Base-by-base conservation (phyloP, 2,113 vertebrate species). In the Cheilinus undulatus region DNA sequence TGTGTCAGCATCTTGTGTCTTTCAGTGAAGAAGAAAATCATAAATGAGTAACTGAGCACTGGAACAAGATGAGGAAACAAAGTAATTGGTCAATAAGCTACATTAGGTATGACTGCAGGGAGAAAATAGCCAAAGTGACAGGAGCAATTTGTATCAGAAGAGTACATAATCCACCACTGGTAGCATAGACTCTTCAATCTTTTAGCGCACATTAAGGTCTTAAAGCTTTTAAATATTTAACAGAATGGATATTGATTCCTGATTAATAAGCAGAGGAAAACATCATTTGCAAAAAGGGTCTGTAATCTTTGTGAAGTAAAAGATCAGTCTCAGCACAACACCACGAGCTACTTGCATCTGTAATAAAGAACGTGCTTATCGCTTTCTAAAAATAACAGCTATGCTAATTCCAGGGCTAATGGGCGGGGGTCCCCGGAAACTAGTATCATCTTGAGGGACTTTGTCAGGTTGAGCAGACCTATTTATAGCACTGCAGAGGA, bases 151-250 rank as follows among this genome's bases (percentile, higher is more conserved):
- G 72, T 86, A 79, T 83, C 42, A 56, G 67, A 70, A 50, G 63
- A 54, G 76, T 76, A 76, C 89, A 89, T 84, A 80, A 82, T 80
- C 70, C 67, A 66, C 67, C 12, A 30, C 20, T 56, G 51, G 59
- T 48, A 61, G 63, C 77, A 51, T 4, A 72, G 67, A 78, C 68
- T 68, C 66, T 69, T 83, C 81, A 76, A 64, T 89, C 79, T 83
- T 76, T 78, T 54, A 51, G 85, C 62, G 76, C 60, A 88, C 90
- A 90, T 89, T 15, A 79, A 34, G 71, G 36, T 81, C 40, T 78
- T 40, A 68, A 63, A 56, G 54, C 38, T 54, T 72, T 84, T 86
- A 84, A 91, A 90, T 90, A 91, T 91, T 92, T 76, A 91, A 86
- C 69, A 68, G 36, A 79, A 70, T 70, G 75, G 73, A 70, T 88